These are phyloP conservation scores for Archilochus colubris DNA, from an alignment of 2,113 vertebrate genomes.

Conservation along the genomic window DNA sequence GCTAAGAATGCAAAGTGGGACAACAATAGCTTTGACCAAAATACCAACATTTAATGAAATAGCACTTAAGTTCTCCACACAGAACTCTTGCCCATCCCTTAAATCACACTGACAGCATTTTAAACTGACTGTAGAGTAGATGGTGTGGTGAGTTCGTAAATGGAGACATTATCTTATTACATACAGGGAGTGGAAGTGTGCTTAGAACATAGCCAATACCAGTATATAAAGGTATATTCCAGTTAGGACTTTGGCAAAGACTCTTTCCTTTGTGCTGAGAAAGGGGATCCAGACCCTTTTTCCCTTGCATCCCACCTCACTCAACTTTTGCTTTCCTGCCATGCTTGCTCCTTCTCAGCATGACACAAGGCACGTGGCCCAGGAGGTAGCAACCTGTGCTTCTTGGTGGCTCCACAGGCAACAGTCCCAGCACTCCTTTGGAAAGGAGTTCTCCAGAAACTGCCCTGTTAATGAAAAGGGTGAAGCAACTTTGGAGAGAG, in stretches of 20 bases:
- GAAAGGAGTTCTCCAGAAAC: not conserved
- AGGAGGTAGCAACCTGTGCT: not conserved
- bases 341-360: not conserved
- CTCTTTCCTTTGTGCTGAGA: not conserved
- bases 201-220: not conserved
- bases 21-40: not conserved
- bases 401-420: accelerated
- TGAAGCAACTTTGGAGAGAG: not conserved
- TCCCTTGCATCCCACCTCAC: not conserved
- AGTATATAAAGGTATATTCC: not conserved
- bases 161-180: not conserved
- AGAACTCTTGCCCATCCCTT: not conserved
- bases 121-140: not conserved
- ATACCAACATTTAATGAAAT: not conserved
- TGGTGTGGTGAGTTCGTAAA: accelerated
- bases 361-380: not conserved
- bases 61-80: not conserved
- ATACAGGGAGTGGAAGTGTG: not conserved
- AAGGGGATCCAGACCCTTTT: not conserved
- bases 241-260: not conserved
- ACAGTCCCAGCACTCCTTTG: not conserved
- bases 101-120: not conserved
- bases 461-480: not conserved
- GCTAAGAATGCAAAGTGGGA: constrained; percentile 8
- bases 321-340: not conserved